phyloP scores from a whole-genome alignment of 2,888 invertebrate species.

The Eulithis testata region DNA sequence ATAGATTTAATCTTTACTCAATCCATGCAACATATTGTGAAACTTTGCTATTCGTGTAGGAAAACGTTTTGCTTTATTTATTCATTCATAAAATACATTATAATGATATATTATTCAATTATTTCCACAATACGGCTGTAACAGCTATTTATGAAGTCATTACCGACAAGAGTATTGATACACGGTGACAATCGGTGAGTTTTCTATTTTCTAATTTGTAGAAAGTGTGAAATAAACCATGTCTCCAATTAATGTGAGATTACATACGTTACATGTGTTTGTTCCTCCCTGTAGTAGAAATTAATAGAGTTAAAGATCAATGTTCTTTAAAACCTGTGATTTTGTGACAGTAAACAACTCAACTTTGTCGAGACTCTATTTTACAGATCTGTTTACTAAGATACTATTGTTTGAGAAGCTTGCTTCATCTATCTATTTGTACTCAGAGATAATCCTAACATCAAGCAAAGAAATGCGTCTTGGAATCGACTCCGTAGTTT shows the following conservation, averaged over 20 bases:
- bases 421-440: too few species aligned
- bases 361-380: too few species aligned
- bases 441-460: too few species aligned
- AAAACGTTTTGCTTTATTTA: background rate
- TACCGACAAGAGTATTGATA: constrained; percentile 19
- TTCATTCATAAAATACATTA: background rate
- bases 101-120: constrained; percentile 13
- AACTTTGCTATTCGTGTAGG: background rate
- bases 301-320: too few species aligned
- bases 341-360: too few species aligned
- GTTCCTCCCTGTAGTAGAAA: background rate
- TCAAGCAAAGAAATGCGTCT: too few species aligned
- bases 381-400: too few species aligned
- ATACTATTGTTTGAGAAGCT: too few species aligned
- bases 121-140: constrained; percentile 13
- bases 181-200: constrained; percentile 17
- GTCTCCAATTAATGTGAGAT: constrained; percentile 5
- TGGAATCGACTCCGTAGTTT: too few species aligned
- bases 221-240: constrained; percentile 29
- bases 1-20: too few species aligned
- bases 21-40: too few species aligned
- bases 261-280: constrained; percentile 1
- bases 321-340: too few species aligned
- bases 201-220: constrained; percentile 35
- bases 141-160: constrained; percentile 16